Evolutionary conservation across 2,888 invertebrate genomes (phyloP), one percentile per base, ranked within the genome.

Genomic region (Fragum fragum): DNA sequence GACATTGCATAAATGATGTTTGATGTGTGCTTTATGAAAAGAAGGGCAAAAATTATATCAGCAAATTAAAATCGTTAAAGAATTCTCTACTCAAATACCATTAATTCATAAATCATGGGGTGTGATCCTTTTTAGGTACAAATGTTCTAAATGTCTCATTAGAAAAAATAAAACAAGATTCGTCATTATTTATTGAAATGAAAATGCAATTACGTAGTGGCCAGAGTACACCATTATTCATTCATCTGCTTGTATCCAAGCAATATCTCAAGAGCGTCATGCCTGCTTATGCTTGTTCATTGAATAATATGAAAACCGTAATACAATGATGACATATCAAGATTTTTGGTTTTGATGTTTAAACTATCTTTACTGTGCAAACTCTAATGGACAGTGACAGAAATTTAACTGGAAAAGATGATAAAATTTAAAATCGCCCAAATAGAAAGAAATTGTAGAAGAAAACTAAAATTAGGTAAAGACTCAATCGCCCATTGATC

Each of bases 111-210:
- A 63, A 63, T 28, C 23, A 42, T 23, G 66, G 66, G 32, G 7
- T 21, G 1, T 18, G 16, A 47, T 47, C 14, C 5, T 14, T 47
- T 47, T 9, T 47, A 47, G n/a, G 47, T 47, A 47, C 47, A 47
- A 47, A 28, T n/a, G 14, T 57, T n/a, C 14, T 16, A 57, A 9
- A 57, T 28, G 59, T 16, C 59, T 57, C 28, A 28, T 57, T 57
- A 28, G 28, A 21, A 57, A 57, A 16, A 57, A 57, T 57, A 57
- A 57, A 47, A 47, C 47, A 47, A 47, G 47, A 47, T 47, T 47
- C 47, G 47, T 42, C 42, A 26, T 66, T 26, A 66, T 66, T 36
- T 66, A 66, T 66, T 42, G 66, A 66, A 42, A 66, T 66, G 42
- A 66, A 66, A 66, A 18, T 42, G 42, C 66, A 66, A 66, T 66